phyloP scores from a whole-genome alignment of 1,140 invertebrate genomes.

The Brachystomella parvula region DNA sequence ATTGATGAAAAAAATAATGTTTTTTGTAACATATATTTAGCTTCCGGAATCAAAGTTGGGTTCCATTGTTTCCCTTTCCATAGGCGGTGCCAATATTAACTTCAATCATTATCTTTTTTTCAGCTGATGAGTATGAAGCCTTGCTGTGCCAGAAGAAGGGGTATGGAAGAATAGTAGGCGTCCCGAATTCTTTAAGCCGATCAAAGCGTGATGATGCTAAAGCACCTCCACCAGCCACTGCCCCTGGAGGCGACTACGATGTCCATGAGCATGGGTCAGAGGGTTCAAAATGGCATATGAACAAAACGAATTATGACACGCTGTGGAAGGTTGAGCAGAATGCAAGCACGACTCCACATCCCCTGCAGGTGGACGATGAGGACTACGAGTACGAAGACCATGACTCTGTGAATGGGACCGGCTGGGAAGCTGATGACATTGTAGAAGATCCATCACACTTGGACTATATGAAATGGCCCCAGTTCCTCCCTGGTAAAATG shows the following conservation, averaged over 20 bases:
- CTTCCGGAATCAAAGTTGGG: too few relatives aligned
- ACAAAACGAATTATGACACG: constrained; percentile 4
- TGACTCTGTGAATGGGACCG: background rate
- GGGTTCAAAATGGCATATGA: constrained; percentile 3
- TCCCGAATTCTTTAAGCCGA: background rate
- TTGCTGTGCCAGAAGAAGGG: constrained; percentile 4
- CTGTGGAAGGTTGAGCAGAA: constrained; percentile 3
- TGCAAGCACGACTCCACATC: background rate
- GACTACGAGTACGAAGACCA: background rate
- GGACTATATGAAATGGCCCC: constrained; percentile 8
- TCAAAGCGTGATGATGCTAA: background rate
- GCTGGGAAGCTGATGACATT: constrained; percentile 8
- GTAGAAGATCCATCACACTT: background rate
- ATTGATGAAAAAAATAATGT: too few relatives aligned
- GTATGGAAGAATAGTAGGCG: background rate
- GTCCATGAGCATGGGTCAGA: background rate
- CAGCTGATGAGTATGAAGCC: constrained; percentile 5
- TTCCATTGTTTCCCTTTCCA: too few relatives aligned
- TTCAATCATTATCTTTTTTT: background rate
- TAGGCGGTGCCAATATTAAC: too few relatives aligned
- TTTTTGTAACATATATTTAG: too few relatives aligned
- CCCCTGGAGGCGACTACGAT: background rate
- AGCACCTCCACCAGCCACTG: too few relatives aligned
- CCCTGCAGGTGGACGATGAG: background rate
- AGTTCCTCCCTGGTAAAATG: constrained; percentile 1